These are phyloP conservation scores for Athetis lepigone DNA, from an alignment of 2,888 invertebrate genomes.

Conservation along the genomic window DNA sequence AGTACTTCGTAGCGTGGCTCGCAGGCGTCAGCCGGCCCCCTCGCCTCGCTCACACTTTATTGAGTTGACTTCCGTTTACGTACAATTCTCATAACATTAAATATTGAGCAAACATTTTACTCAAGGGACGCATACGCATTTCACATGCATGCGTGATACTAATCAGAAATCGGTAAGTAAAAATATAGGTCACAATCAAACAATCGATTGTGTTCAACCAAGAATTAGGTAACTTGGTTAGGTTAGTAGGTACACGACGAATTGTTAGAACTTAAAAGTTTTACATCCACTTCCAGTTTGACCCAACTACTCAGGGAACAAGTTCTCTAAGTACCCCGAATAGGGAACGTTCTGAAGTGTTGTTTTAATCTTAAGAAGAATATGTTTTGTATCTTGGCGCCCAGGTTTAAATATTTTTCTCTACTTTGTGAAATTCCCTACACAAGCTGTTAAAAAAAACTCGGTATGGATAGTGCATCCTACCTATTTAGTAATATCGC, in stretches of 20 bases:
- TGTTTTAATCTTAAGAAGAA: background rate
- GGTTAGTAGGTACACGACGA: background rate
- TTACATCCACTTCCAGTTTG: background rate
- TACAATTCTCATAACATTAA: slow-evolving; percentile 59
- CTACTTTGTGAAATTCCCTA: no score
- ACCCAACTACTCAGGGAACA: background rate
- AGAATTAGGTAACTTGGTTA: background rate
- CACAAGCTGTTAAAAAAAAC: background rate
- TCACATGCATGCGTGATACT: slow-evolving; percentile 13
- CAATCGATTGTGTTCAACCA: no score
- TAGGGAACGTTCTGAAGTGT: background rate
- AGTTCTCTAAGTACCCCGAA: background rate
- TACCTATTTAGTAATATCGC: background rate
- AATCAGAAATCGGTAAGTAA: slow-evolving; percentile 1
- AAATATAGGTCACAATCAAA: no score
- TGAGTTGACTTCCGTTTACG: slow-evolving; percentile 75
- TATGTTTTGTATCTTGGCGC: no score
- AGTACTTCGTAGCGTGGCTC: background rate
- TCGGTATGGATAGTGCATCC: background rate
- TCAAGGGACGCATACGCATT: slow-evolving; percentile 13
- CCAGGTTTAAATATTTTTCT: no score
- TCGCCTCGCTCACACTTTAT: slow-evolving; percentile 78
- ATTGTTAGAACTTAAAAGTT: background rate
- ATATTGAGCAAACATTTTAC: slow-evolving; percentile 25
- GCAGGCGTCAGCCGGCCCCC: slow-evolving; percentile 59